phyloP scores from a whole-genome alignment of 2,888 invertebrate species.

The Liopterus haemorrhoidalis region DNA sequence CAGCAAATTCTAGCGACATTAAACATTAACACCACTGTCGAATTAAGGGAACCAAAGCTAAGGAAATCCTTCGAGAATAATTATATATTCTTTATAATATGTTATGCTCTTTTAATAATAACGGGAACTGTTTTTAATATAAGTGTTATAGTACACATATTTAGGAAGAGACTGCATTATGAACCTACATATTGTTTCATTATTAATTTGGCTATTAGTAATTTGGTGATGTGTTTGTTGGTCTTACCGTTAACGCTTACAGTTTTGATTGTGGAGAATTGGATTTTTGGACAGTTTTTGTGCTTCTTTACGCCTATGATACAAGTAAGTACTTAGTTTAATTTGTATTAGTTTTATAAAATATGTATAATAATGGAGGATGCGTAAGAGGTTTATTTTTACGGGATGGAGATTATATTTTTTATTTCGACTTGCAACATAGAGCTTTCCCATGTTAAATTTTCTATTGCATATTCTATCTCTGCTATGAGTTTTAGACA shows the following conservation, averaged over 20 bases:
- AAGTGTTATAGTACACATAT: conserved; percentile 52
- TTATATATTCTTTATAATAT: conserved; percentile 57
- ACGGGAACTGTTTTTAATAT: conserved; percentile 55
- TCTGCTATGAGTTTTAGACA: too few relatives aligned
- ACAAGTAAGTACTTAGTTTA: conserved; percentile 63
- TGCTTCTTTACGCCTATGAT: conserved; percentile 69
- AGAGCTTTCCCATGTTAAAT: too few relatives aligned
- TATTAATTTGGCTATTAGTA: conserved; percentile 60
- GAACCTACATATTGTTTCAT: conserved; percentile 62
- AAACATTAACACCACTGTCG: conserved; percentile 44
- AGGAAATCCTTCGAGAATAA: conserved; percentile 52
- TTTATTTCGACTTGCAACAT: too few relatives aligned
- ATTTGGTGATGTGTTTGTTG: conserved; percentile 59
- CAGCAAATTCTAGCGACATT: conserved; percentile 41
- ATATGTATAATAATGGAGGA: too few relatives aligned
- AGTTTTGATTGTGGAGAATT: conserved; percentile 63
- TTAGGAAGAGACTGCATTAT: conserved; percentile 51
- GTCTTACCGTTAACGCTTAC: conserved; percentile 64
- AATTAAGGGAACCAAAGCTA: conserved; percentile 56
- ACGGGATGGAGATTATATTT: too few relatives aligned
- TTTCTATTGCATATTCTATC: too few relatives aligned
- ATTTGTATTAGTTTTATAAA: too few relatives aligned
- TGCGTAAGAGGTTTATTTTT: too few relatives aligned
- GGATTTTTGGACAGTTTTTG: conserved; percentile 65
- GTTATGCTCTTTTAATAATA: conserved; percentile 55